Evolutionary conservation across 2,888 invertebrate genomes (phyloP), one percentile per base, ranked within the genome.

Genomic region (Diaphora mendica): DNA sequence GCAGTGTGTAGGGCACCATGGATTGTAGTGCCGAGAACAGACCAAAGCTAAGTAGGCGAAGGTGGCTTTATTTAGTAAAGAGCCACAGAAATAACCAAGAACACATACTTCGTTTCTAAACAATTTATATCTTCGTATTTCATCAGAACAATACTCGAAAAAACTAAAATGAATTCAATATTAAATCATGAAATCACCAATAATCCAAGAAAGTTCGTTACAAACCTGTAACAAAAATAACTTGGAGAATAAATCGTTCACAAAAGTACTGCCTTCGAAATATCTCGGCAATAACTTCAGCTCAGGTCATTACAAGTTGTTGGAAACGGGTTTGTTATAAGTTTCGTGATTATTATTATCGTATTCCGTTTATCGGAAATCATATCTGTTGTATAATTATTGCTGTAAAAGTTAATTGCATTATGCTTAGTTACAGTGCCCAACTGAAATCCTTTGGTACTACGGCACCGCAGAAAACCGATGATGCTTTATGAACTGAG

Each of bases 231-330:
- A 74, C 77, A 35, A 77, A 77, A 76, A 71, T 72, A 35, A 65
- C 70, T 80, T 81, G 15, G 30, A n/a, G 68, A 77, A 71, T 75
- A 76, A 81, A 74, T 75, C 68, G 65, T 72, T 64, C 67, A 83
- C 79, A 81, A 76, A 76, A 74, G 76, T 70, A 64, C 59, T 64
- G 65, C 42, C 70, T 72, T 77, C 48, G 35, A 68, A 64, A 71
- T 77, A 71, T 75, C 70, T 72, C 69, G 59, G 51, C 44, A 68
- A 73, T 68, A 78, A 82, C 72, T 82, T 77, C 51, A 68, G 67
- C 39, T 65, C 59, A 44, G 35, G 64, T 75, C 79, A 76, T 82
- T 79, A 81, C 76, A 76, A 83, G 65, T 80, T 77, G n/a, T 59
- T 70, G 55, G 42, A 69, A 70, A 79, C 44, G 44, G 51, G 70